phyloP scores from a whole-genome alignment of 2,888 invertebrate genomes.

The Leptogaster cylindrica region DNA sequence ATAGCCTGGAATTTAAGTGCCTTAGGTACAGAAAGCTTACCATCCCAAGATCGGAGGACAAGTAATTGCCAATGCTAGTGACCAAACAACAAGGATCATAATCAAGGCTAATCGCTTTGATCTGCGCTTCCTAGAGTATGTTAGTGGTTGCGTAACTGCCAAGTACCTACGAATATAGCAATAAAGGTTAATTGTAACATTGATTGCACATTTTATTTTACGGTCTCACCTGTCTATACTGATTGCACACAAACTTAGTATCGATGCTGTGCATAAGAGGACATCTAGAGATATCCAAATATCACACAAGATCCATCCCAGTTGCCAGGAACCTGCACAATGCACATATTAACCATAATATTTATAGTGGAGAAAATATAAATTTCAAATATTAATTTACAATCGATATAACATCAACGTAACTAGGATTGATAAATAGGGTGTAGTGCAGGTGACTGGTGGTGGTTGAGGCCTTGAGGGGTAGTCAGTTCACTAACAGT shows the following conservation, averaged over 20 bases:
- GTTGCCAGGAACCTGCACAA: conserved; percentile 83
- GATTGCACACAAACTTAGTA: conserved; percentile 90
- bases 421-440: no score
- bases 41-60: conserved; percentile 94
- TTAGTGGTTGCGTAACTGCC: conserved; percentile 91
- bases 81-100: conserved; percentile 91
- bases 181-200: not conserved
- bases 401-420: no score
- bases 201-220: not conserved
- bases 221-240: conserved; percentile 74
- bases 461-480: no score
- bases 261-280: conserved; percentile 90
- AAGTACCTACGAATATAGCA: conserved; percentile 69
- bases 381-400: no score
- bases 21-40: conserved; percentile 65
- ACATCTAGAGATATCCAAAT: conserved; percentile 94
- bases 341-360: no score
- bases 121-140: conserved; percentile 87
- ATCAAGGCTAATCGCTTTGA: conserved; percentile 82
- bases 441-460: no score
- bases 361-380: no score
- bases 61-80: conserved; percentile 86
- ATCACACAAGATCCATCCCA: conserved; percentile 86
- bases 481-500: no score
- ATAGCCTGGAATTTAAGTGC: no score